These are phyloP conservation scores for Brachyalestes nurse DNA, from an alignment of 2,797 vertebrate genomes.

Conservation along the genomic window DNA sequence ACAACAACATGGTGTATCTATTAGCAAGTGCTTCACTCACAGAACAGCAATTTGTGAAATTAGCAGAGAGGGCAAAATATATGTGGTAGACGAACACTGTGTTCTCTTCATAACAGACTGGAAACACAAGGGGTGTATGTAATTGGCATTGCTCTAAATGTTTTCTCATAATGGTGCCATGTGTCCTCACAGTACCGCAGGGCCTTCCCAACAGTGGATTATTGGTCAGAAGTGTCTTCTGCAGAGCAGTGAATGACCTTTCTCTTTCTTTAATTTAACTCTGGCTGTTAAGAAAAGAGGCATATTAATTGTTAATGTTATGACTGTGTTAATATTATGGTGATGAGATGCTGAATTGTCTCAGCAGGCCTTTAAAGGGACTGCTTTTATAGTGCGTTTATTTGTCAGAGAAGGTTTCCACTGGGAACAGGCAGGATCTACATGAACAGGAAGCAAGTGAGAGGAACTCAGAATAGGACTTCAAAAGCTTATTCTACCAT, in stretches of 20 bases:
- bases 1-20: not conserved
- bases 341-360: not conserved
- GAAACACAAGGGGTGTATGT: constrained; percentile 43
- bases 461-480: not conserved
- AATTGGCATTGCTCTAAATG: constrained; percentile 42
- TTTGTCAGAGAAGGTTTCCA: not conserved
- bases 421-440: not conserved
- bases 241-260: not conserved
- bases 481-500: constrained; percentile 34
- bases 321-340: not conserved
- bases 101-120: constrained; percentile 35
- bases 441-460: constrained; percentile 6
- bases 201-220: constrained; percentile 18
- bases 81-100: constrained; percentile 11
- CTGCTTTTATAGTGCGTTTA: not conserved
- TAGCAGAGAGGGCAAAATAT: constrained; percentile 26
- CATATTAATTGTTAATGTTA: not conserved
- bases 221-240: constrained; percentile 1
- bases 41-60: constrained; percentile 27
- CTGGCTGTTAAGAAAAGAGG: not conserved
- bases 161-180: constrained; percentile 38
- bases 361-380: not conserved
- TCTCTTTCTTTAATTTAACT: constrained; percentile 1
- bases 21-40: constrained; percentile 18
- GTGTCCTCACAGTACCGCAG: constrained; percentile 31